Evolutionary conservation across 64 coral and sea anemone genomes (phyloP).

Genomic region (Actinia equina): DNA sequence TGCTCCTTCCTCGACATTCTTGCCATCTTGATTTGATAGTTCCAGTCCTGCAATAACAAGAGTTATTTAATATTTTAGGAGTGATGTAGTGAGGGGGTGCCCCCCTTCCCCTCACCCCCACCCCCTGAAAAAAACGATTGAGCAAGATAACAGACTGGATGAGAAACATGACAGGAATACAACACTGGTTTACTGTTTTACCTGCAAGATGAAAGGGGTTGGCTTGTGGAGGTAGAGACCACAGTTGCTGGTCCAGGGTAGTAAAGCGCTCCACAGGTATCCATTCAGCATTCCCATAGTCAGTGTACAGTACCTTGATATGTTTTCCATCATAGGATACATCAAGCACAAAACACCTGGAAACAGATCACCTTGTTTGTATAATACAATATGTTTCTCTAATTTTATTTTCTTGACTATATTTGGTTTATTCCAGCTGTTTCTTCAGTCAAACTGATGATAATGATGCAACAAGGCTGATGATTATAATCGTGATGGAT

Average conservation of each 20-base stretch:
- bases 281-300: constrained; percentile 90
- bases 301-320: constrained; percentile 64
- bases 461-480: no score
- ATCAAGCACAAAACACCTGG: constrained; percentile 77
- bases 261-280: constrained; percentile 57
- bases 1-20: constrained; percentile 19
- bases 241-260: constrained; percentile 37
- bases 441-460: no score
- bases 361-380: background rate
- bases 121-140: no score
- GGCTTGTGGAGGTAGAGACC: constrained; percentile 63
- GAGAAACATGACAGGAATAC: background rate
- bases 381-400: no score
- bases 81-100: background rate
- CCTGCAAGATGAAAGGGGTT: constrained; percentile 59
- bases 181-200: background rate
- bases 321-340: constrained; percentile 23
- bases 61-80: background rate
- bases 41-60: constrained; percentile 28
- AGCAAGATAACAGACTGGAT: background rate
- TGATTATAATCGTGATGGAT: background rate
- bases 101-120: background rate
- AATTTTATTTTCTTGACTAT: no score
- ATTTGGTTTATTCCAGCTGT: no score
- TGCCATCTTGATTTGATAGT: background rate